Evolutionary conservation across 2,797 vertebrate species (phyloP).

Genomic region (Neoniphon sammara): DNA sequence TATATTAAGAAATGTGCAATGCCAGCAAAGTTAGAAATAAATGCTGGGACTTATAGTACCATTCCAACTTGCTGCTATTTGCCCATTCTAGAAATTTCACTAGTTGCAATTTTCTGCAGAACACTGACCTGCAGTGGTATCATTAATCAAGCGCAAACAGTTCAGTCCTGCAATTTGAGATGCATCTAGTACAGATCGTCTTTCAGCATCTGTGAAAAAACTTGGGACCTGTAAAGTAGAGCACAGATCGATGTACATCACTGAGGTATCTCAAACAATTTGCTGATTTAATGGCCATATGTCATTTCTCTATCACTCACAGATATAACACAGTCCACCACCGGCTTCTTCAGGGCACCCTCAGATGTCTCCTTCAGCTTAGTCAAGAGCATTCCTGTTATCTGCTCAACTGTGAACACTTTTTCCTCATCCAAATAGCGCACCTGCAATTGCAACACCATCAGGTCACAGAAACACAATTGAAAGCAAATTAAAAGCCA

Average conservation of each 20-base stretch:
- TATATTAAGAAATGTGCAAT: not conserved
- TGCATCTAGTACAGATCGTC: slow-evolving; percentile 95
- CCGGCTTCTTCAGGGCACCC: slow-evolving; percentile 94
- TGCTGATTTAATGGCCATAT: not conserved
- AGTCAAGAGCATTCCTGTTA: slow-evolving; percentile 95
- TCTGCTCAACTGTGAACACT: slow-evolving; percentile 94
- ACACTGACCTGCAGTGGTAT: slow-evolving; percentile 93
- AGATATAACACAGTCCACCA: slow-evolving; percentile 96
- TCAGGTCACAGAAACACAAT: not conserved
- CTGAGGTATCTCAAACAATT: not conserved
- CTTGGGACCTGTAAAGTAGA: slow-evolving; percentile 87
- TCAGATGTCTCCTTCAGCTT: slow-evolving; percentile 97
- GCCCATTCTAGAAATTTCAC: not conserved
- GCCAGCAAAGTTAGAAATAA: not conserved
- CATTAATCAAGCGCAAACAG: slow-evolving; percentile 94
- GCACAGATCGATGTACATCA: slow-evolving; percentile 10
- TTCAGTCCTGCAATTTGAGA: slow-evolving; percentile 96
- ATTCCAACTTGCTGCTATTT: not conserved
- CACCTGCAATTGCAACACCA: slow-evolving; percentile 79
- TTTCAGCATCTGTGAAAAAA: slow-evolving; percentile 95
- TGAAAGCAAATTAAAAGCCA: not conserved
- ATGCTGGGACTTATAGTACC: not conserved
- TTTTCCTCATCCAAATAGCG: slow-evolving; percentile 96
- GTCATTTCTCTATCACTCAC: slow-evolving; percentile 81
- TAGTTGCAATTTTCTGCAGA: not conserved